A percentile compares a stretch with the other conserved stretches of the same genome.
Evolutionary conservation across 2,797 vertebrate species (phyloP).

Genomic region (Pseudochaenichthys georgianus): DNA sequence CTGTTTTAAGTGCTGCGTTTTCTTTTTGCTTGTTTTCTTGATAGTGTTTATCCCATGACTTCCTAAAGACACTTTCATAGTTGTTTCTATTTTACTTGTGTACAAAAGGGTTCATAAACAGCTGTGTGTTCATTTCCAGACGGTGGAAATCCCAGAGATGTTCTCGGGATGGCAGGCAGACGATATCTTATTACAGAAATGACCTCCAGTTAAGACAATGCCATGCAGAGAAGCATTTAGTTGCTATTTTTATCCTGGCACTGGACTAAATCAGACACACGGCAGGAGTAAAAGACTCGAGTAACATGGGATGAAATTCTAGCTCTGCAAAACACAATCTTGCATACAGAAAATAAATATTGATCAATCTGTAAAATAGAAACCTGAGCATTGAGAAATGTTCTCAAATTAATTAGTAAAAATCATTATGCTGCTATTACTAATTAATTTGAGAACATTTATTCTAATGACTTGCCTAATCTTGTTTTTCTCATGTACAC

Average conservation of each 20-base stretch:
- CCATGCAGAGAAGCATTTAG: conserved; percentile 32
- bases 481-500: too few species aligned
- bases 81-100: too few species aligned
- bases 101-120: not conserved
- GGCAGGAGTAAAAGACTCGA: conserved; percentile 11
- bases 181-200: conserved; percentile 54
- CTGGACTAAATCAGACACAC: conserved; percentile 26
- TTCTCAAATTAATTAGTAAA: too few species aligned
- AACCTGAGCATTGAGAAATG: not conserved
- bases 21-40: not conserved
- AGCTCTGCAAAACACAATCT: not conserved
- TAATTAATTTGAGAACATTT: too few species aligned
- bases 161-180: conserved; percentile 12
- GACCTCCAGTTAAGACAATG: conserved; percentile 60
- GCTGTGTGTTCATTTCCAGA: conserved; percentile 1
- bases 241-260: conserved; percentile 59
- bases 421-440: too few species aligned
- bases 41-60: not conserved
- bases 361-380: conserved; percentile 1
- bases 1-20: conserved; percentile 17
- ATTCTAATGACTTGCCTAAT: too few species aligned
- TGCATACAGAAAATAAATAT: conserved; percentile 1
- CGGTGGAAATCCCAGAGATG: conserved; percentile 12
- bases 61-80: not conserved
- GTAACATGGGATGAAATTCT: not conserved